Percentiles rank a stretch among this genome's conserved stretches.
These are phyloP conservation scores for Araneus ventricosus DNA, from an alignment of 1,140 invertebrate genomes.

Conservation along the genomic window DNA sequence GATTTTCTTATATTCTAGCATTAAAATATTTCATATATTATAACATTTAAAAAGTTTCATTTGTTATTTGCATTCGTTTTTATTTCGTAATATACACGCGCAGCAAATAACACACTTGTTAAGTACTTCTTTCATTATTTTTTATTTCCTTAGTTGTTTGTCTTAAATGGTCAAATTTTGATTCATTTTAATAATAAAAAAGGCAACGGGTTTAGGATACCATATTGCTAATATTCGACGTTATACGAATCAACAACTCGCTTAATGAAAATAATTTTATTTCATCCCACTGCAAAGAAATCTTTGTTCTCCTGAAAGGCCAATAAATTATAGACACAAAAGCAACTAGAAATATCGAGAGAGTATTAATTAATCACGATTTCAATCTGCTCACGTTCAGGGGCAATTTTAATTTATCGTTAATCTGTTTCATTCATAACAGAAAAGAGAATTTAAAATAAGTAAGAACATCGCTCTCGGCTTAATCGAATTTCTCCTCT, in stretches of 20 bases:
- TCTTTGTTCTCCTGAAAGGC: background rate
- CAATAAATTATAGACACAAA: background rate
- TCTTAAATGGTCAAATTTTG: too few species aligned
- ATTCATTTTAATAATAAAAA: too few species aligned
- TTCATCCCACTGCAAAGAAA: background rate
- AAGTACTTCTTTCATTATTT: too few species aligned
- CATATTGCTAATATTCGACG: too few species aligned
- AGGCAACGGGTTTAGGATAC: too few species aligned
- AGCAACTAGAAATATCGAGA: background rate
- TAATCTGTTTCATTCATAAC: slow-evolving; percentile 27
- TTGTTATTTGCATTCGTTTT: too few species aligned
- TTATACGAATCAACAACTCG: background rate
- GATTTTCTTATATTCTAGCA: too few species aligned
- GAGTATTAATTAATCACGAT: background rate
- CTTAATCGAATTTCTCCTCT: background rate
- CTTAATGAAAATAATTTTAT: background rate
- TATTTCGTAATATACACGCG: too few species aligned
- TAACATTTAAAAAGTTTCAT: too few species aligned
- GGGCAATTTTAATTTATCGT: slow-evolving; percentile 11
- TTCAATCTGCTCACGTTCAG: background rate
- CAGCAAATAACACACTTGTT: too few species aligned
- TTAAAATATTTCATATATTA: too few species aligned
- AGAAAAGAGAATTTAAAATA: slow-evolving; percentile 25
- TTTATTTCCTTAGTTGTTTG: too few species aligned
- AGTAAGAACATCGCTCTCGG: background rate